Percentiles rank a stretch among this genome's conserved stretches.
These are phyloP conservation scores for Thinocorus orbignyianus DNA, from an alignment of 2,113 vertebrate genomes.

Conservation along the genomic window DNA sequence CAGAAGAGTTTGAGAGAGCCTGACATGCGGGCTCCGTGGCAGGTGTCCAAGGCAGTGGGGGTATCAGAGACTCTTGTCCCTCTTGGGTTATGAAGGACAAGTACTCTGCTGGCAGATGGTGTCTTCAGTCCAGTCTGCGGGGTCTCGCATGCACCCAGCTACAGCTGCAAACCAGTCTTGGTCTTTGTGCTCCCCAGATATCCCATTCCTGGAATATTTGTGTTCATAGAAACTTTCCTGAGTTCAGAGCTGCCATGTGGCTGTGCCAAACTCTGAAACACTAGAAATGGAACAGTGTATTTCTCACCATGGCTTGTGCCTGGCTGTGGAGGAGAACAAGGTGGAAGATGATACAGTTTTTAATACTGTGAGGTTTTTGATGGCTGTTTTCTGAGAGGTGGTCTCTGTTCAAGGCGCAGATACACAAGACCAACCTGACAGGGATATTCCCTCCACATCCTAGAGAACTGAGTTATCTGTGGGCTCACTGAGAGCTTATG, in stretches of 20 bases:
- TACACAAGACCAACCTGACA: background rate
- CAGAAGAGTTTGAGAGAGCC: background rate
- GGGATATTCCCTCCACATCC: background rate
- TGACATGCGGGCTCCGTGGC: background rate
- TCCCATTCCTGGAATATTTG: background rate
- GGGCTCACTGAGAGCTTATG: background rate
- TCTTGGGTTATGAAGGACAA: background rate
- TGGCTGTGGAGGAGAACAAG: background rate
- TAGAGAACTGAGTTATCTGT: background rate
- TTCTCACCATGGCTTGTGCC: background rate
- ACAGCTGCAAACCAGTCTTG: background rate
- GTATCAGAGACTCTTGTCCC: background rate
- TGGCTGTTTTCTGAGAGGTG: background rate
- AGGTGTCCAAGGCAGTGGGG: background rate
- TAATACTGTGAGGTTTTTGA: background rate
- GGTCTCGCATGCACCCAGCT: rapidly evolving
- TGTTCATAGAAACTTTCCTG: background rate
- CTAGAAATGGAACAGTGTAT: background rate
- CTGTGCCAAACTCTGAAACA: background rate
- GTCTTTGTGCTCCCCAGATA: background rate
- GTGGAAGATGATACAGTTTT: background rate
- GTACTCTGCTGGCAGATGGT: background rate
- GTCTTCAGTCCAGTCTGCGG: background rate
- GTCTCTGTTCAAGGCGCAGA: background rate
- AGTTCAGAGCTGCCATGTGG: background rate